These are phyloP conservation scores for Lithophane ornitopus DNA, from an alignment of 2,888 invertebrate genomes.

Conservation along the genomic window DNA sequence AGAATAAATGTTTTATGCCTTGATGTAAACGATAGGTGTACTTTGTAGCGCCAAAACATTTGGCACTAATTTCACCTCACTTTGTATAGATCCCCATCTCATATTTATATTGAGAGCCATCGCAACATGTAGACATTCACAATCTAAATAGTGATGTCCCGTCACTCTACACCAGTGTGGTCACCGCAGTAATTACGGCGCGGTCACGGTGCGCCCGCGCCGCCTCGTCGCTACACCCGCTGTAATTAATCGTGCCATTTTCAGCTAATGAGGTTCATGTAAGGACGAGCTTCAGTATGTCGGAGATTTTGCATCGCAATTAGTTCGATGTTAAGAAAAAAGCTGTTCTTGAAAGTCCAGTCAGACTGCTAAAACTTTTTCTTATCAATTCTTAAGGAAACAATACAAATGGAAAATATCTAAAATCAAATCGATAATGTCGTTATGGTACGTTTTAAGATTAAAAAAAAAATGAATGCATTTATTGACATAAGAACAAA, in stretches of 20 bases:
- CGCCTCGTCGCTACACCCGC: conserved; percentile 57
- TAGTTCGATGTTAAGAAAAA: not conserved
- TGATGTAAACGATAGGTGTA: no score
- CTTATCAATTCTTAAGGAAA: not conserved
- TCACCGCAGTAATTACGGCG: conserved; percentile 58
- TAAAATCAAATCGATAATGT: not conserved
- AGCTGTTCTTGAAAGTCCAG: not conserved
- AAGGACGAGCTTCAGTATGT: conserved; percentile 30
- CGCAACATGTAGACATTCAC: no score
- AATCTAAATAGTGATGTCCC: not conserved
- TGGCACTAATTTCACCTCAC: no score
- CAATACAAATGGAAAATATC: not conserved
- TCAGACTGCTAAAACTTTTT: not conserved
- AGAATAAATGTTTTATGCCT: no score
- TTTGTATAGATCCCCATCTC: no score
- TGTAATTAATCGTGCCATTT: conserved; percentile 70
- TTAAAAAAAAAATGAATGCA: no score
- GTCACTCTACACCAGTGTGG: conserved; percentile 16
- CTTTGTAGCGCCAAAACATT: no score
- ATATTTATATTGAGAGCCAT: no score
- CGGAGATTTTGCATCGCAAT: not conserved
- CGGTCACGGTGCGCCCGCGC: conserved; percentile 65
- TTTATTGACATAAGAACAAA: no score
- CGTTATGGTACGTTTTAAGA: no score
- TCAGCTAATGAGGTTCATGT: conserved; percentile 64